Base-by-base conservation (phyloP, 2,797 vertebrate species). In the Cyprinella venusta region DNA sequence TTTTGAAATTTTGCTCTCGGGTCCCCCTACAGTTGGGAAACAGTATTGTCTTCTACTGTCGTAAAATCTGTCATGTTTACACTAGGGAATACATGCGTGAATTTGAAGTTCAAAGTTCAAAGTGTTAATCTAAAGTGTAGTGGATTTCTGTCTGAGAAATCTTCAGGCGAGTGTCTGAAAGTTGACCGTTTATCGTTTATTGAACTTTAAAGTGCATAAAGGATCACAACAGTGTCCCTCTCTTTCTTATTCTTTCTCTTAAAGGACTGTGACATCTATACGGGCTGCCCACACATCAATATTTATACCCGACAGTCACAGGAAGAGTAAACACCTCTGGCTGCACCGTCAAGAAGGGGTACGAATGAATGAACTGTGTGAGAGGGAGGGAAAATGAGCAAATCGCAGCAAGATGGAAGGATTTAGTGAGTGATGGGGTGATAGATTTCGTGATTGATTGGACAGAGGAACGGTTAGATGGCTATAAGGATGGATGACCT, bases 251-350 rank as follows among this genome's bases (percentile, higher is more conserved):
- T 59, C 77, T 63, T 59, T 19, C n/a, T 81, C 42, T 69, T 69
- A 87, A 68, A 6, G 6, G 59, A 52, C 74, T 2, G n/a, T 84
- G 79, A 87, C 75, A 79, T 80, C 71, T 45, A 82, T 45, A 48
- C 26, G 15, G 74, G 33, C 63, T 36, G 9, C 63, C 69, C 64
- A 59, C 59, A 72, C 85, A 82, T 88, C 85, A 85, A 81, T 88
- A 87, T 84, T 87, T 87, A 81, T 81, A 79, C 70, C 83, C 52
- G 69, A 38, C 74, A 85, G 63, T 78, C 59, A 74, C 36, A 68
- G 52, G 65, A 80, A 83, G 72, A 79, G 83, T 79, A 85, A 83
- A 85, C 74, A 76, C 64, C 64, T 79, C 56, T 2, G 26, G n/a
- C 42, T 48, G 65, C 63, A 76, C 76, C 67, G 59, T 61, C 78